Base-by-base conservation (phyloP, 2,797 vertebrate genomes). In the Pagetopsis macropterus region DNA sequence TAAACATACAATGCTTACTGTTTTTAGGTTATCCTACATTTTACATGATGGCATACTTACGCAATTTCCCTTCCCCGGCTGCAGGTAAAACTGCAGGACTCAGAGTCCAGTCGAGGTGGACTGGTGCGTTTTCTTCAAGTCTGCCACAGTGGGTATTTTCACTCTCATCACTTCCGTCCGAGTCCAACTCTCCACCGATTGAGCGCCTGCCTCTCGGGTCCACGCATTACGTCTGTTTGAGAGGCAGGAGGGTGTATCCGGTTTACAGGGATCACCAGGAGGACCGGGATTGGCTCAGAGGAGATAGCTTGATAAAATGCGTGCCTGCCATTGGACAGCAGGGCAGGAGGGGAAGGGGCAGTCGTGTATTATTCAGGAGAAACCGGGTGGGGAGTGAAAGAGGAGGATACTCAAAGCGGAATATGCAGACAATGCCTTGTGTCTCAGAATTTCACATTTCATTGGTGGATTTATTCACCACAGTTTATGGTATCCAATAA, bases 231-330 rank as follows among this genome's bases (percentile, higher is more conserved):
- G 88, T 88, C 79, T 76, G 89, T 89, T 51, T 82, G 89, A 84
- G 86, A 66, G 84, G 76, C 80, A 68, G 75, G 58, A 80, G 86
- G 90, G 81, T 90, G 88, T 75, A 77, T 90, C 87, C 87, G 88
- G 88, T 85, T 88, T 84, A 88, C 88, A 80, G 79, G 90, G 90
- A 92, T 82, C 88, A 79, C 81, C 84, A 87, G 85, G 75, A 86
- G 59, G 41, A 45, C 21, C 51, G 43, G 65, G 84, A 94, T 93
- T 93, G 93, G 93, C 84, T 88, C 73, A 37, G 33, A 65, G 56
- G 65, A 88, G 78, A 88, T 91, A 88, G 88, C 72, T 92, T 91
- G 90, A 93, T 91, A 66, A 81, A 89, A 86, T 60, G 64, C 65
- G 13, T 61, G 7, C 12, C 50, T 81, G 56, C 75, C 65, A 93